Conservation (phyloP, 2,797 vertebrate genomes). For the Denticeps clupeoides region DNA sequence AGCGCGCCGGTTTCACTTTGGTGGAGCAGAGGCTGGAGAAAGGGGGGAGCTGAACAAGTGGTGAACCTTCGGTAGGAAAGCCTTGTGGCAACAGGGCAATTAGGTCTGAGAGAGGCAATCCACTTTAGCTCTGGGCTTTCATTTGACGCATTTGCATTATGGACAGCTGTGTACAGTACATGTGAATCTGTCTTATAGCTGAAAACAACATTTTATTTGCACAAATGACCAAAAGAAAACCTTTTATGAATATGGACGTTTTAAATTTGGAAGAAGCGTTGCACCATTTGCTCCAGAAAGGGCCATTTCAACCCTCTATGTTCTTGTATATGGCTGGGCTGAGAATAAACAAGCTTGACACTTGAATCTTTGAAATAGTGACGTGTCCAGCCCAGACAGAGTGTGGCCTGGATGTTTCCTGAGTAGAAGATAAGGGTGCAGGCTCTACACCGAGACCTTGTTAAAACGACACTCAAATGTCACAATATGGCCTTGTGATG, state of each 20-base stretch:
- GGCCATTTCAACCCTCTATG: too few relatives aligned
- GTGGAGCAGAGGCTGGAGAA: slow-evolving; percentile 34
- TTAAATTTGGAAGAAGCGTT: too few relatives aligned
- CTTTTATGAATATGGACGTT: background rate
- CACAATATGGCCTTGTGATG: slow-evolving; percentile 27
- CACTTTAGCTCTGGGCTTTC: slow-evolving; percentile 12
- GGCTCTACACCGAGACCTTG: slow-evolving; percentile 1
- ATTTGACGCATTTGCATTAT: background rate
- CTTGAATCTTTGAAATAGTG: too few relatives aligned
- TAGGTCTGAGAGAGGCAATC: slow-evolving; percentile 18
- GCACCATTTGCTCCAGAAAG: too few relatives aligned
- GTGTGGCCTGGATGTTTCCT: too few relatives aligned
- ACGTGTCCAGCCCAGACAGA: too few relatives aligned
- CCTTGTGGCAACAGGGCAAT: slow-evolving; percentile 23
- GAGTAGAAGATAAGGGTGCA: slow-evolving; percentile 5
- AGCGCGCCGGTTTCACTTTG: slow-evolving; percentile 43
- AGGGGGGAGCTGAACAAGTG: slow-evolving; percentile 35
- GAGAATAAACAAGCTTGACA: too few relatives aligned
- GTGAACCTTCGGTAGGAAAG: slow-evolving; percentile 26
- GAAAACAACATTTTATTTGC: background rate
- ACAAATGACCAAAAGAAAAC: background rate
- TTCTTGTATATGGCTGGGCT: too few relatives aligned
- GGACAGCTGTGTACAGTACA: background rate
- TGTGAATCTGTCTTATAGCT: background rate
- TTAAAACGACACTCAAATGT: slow-evolving; percentile 31